Conservation (phyloP, 1,140 invertebrate species). For the Anastatus disparis region DNA sequence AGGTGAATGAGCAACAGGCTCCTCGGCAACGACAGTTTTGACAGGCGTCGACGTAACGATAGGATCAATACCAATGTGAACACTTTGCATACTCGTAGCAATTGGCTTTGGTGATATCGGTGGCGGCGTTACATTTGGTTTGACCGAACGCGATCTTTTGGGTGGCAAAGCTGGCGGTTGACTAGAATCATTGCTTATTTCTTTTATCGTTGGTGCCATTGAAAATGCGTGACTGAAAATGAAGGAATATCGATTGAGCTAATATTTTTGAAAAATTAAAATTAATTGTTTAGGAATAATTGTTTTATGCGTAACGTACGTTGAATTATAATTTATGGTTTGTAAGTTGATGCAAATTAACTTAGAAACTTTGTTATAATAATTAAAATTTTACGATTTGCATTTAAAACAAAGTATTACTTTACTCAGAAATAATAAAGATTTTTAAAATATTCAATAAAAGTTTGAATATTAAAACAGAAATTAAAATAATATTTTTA, state of each 20-base stretch:
- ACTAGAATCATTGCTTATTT: slow-evolving; percentile 59
- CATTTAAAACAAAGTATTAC: no score
- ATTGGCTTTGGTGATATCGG: slow-evolving; percentile 62
- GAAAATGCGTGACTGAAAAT: slow-evolving; percentile 52
- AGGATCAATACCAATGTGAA: slow-evolving; percentile 48
- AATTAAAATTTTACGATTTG: no score
- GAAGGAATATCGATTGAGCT: not conserved
- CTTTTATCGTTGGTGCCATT: slow-evolving; percentile 59
- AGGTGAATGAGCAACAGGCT: slow-evolving; percentile 19
- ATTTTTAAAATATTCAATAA: no score
- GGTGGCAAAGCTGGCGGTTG: slow-evolving; percentile 83
- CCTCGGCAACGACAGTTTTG: slow-evolving; percentile 56
- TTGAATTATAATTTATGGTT: no score
- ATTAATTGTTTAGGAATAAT: no score
- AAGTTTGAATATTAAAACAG: no score
- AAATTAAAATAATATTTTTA: no score
- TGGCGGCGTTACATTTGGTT: slow-evolving; percentile 62
- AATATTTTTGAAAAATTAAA: no score
- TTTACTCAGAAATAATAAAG: no score
- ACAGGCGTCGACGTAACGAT: slow-evolving; percentile 59
- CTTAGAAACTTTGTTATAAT: no score
- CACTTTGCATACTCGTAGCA: slow-evolving; percentile 21
- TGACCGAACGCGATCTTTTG: slow-evolving; percentile 71
- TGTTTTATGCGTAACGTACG: no score
- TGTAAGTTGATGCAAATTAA: no score